phyloP scores from a whole-genome alignment of 2,113 vertebrate genomes.

The Eulacestoma nigropectus region DNA sequence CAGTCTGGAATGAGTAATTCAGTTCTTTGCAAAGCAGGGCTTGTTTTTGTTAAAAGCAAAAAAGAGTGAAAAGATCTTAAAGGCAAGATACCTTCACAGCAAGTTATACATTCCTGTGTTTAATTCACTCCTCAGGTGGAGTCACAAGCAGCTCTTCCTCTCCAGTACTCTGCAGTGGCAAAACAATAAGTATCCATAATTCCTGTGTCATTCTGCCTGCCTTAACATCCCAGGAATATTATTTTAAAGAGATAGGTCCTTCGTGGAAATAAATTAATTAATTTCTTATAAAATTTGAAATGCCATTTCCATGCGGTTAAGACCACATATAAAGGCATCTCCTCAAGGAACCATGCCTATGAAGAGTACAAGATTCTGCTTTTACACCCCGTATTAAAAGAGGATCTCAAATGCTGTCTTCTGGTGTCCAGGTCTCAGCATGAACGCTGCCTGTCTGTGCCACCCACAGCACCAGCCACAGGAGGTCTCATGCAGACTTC shows the following conservation, averaged over 20 bases:
- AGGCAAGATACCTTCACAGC: neutral
- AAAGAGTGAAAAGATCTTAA: neutral
- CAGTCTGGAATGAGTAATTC: constrained; percentile 25
- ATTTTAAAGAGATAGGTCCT: neutral
- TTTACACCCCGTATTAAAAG: neutral
- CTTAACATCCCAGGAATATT: neutral
- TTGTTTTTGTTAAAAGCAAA: constrained; percentile 4
- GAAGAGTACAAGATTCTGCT: neutral
- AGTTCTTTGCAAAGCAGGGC: neutral
- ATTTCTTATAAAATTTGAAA: neutral
- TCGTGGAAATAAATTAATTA: neutral
- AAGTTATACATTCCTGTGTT: neutral
- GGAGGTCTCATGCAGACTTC: neutral
- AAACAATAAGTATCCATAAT: neutral
- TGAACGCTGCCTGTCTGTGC: neutral
- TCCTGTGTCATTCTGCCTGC: neutral
- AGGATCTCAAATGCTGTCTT: neutral
- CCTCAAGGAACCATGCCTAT: neutral
- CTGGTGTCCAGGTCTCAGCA: neutral
- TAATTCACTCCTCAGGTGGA: neutral
- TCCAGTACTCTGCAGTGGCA: neutral
- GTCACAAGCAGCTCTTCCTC: neutral
- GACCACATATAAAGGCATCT: neutral
- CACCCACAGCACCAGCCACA: neutral
- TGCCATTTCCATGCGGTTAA: neutral